Conservation (phyloP, 2,113 vertebrate species). For the Odontesthes bonariensis region DNA sequence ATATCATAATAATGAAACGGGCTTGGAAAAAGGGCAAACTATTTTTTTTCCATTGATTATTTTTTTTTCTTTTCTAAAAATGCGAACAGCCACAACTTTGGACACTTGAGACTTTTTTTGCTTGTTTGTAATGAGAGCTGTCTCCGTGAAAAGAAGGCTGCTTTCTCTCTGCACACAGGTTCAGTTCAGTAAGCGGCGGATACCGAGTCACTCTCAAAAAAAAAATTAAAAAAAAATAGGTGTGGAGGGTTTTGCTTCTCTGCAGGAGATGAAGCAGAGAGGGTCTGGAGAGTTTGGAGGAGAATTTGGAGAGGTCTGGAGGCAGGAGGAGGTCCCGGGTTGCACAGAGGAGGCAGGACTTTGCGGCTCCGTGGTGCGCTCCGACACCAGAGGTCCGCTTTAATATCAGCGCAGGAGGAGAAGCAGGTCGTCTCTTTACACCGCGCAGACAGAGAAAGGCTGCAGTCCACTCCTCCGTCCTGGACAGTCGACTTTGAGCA, state of each 20-base stretch:
- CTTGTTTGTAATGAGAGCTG: slow-evolving; percentile 62
- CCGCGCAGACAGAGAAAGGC: slow-evolving; percentile 22
- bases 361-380: slow-evolving; percentile 62
- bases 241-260: slow-evolving; percentile 28
- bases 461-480: slow-evolving; percentile 40
- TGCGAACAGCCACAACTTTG: slow-evolving; percentile 9
- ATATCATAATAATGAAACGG: too few species aligned
- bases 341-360: slow-evolving; percentile 73
- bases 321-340: slow-evolving; percentile 72
- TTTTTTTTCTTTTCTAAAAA: background rate
- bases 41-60: too few species aligned
- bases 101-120: slow-evolving; percentile 38
- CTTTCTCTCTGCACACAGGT: slow-evolving; percentile 24
- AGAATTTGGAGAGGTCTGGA: slow-evolving; percentile 60
- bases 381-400: slow-evolving; percentile 66
- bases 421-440: slow-evolving; percentile 29
- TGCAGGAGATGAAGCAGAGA: slow-evolving; percentile 2
- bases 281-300: slow-evolving; percentile 27
- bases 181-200: slow-evolving; percentile 23
- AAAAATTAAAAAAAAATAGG: background rate
- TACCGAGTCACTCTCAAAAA: slow-evolving; percentile 26
- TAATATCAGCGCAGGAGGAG: slow-evolving; percentile 46
- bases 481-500: slow-evolving; percentile 51
- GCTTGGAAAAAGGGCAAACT: too few species aligned
- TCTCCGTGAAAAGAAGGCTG: slow-evolving; percentile 48